A percentile compares a stretch with the other conserved stretches of the same genome.
Conservation (phyloP, 2,797 vertebrate genomes). For the Rallus crepitans region DNA sequence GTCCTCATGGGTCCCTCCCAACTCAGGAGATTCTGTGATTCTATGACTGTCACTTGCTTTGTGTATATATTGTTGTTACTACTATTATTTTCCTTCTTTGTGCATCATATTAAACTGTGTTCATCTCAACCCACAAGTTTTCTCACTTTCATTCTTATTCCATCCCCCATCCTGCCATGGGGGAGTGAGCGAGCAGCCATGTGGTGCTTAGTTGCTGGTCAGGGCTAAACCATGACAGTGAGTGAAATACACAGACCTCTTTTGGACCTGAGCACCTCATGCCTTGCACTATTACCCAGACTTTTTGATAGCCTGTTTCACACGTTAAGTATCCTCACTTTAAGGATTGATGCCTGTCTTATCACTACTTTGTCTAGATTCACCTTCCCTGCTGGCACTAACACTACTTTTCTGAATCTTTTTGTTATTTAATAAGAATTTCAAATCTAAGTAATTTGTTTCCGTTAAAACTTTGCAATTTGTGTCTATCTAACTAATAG, state of each 20-base stretch:
- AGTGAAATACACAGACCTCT: neutral
- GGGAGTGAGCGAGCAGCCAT: no score
- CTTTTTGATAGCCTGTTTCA: neutral
- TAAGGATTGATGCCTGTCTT: neutral
- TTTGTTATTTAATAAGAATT: neutral
- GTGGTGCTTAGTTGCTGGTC: no score
- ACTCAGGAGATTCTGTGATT: no score
- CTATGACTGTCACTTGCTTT: no score
- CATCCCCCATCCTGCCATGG: no score
- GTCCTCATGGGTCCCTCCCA: no score
- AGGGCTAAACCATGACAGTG: no score
- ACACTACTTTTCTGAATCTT: neutral
- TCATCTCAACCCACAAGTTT: no score
- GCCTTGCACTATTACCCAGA: neutral
- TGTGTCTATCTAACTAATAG: neutral
- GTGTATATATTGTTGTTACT: no score
- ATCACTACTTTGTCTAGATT: neutral
- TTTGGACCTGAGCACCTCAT: neutral
- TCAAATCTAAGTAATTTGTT: neutral
- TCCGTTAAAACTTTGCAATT: slow-evolving; percentile 25
- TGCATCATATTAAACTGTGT: no score
- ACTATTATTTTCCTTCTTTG: no score
- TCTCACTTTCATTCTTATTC: no score
- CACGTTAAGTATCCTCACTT: neutral
- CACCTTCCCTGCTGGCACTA: neutral